These are phyloP conservation scores for Chondrilla cf. caribensis DNA, from an alignment of 37 sponge, comb jelly and placozoan species.

Conservation along the genomic window DNA sequence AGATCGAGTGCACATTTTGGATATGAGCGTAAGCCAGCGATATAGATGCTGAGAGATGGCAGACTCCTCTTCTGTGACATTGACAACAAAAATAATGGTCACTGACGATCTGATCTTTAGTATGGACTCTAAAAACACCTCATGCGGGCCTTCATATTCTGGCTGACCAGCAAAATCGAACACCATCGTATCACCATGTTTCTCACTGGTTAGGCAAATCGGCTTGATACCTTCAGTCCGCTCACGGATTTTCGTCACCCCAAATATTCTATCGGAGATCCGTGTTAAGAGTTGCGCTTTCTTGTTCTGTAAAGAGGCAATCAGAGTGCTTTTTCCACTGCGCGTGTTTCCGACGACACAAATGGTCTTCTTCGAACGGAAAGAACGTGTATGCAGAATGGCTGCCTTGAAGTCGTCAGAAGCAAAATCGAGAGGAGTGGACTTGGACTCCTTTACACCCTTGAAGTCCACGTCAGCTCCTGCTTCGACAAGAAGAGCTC, in stretches of 20 bases:
- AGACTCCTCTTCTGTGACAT: neutral
- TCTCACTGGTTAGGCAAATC: neutral
- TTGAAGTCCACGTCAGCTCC: too few relatives aligned
- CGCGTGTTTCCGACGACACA: neutral
- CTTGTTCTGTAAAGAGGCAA: neutral
- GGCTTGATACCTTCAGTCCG: too few relatives aligned
- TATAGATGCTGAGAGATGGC: neutral
- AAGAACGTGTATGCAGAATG: constrained; percentile 13
- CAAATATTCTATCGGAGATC: too few relatives aligned
- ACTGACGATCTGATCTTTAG: neutral
- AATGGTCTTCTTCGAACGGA: neutral
- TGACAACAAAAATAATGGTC: neutral
- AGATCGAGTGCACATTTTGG: neutral
- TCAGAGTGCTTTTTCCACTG: neutral
- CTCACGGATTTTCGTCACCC: too few relatives aligned
- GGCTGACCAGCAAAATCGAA: constrained; percentile 31
- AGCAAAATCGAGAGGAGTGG: neutral
- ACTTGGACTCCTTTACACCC: too few relatives aligned
- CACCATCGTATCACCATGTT: neutral
- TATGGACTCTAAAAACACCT: constrained; percentile 13
- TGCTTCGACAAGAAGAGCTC: too few relatives aligned
- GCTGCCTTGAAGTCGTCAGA: constrained; percentile 55
- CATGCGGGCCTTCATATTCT: constrained; percentile 1
- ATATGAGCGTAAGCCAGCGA: neutral
- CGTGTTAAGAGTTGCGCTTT: too few relatives aligned